Evolutionary conservation across 2,113 vertebrate genomes (phyloP), one percentile per base, ranked within the genome.

Genomic region (Aphelocoma coerulescens): DNA sequence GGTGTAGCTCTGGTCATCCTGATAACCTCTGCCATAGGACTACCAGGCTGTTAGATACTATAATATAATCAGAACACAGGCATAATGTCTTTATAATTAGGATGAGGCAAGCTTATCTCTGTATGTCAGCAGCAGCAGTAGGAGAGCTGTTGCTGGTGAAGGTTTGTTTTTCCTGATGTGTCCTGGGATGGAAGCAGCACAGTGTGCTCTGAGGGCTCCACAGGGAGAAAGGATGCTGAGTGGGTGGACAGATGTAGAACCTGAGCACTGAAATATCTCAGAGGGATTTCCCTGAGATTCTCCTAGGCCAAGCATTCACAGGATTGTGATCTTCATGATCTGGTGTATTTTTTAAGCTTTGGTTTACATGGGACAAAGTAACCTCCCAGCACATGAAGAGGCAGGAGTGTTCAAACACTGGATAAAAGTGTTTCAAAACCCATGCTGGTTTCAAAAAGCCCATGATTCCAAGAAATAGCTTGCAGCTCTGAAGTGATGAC

Each of bases 121-220:
- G 3, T 55, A 11, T 15, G 2, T 8, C 11, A 66, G 52, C 35
- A 51, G 39, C 55, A 69, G 21, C 21, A 77, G 33, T 3, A 52
- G 11, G 16, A 80, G 67, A 63, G 26, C 39, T 59, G 37, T 37
- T 3, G 2, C 2, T 54, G 17, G 3, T 61, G 44, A 68, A 81
- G 32, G 22, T 16, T 74, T 14, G 13, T 62, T 79, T 88, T 82
- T n/a, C 24, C 41, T 61, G 14, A 9, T 26, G 6, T 30, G 7
- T 17, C 12, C 39, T 0, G 1, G 24, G 13, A 10, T 44, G 65
- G 66, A 92, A 52, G 24, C 21, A 82, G 61, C 48, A 32, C 2
- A 2, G 5, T 28, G 33, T 37, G n/a, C 0, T 0, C 49, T 68
- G 14, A 5, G 27, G 11, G 4, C 7, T 32, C 1, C 0, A 17